Conservation (phyloP, 2,888 invertebrate species). For the Noctua janthe region DNA sequence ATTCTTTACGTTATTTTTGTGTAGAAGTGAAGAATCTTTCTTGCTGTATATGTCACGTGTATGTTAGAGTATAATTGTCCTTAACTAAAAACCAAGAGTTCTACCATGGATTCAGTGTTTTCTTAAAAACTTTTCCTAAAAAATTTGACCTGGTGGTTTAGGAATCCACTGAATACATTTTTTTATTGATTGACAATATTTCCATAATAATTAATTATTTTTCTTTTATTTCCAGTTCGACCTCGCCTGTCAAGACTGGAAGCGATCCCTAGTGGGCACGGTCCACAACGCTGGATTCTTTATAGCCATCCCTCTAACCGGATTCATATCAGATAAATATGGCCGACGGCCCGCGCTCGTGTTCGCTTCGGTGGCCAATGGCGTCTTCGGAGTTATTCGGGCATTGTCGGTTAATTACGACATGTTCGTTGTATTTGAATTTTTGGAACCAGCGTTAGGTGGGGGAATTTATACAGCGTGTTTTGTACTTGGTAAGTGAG, state of each 20-base stretch:
- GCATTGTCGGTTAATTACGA: conserved; percentile 90
- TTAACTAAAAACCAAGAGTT: neutral
- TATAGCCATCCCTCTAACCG: conserved; percentile 93
- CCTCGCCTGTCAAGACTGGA: conserved; percentile 93
- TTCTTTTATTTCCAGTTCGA: conserved; percentile 89
- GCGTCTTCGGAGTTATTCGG: conserved; percentile 90
- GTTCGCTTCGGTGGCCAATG: conserved; percentile 89
- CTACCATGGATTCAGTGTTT: too few relatives aligned
- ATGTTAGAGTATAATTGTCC: neutral
- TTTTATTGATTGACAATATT: neutral
- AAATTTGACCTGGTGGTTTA: too few relatives aligned
- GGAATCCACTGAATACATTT: too few relatives aligned
- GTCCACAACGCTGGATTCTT: conserved; percentile 94
- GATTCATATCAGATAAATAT: conserved; percentile 93
- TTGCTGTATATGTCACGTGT: neutral
- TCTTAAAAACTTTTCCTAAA: too few relatives aligned
- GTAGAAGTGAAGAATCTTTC: neutral
- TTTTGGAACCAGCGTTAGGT: conserved; percentile 90
- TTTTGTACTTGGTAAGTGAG: conserved; percentile 90
- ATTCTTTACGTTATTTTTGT: neutral
- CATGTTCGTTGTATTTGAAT: conserved; percentile 91
- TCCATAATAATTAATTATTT: neutral
- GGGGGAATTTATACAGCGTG: conserved; percentile 91
- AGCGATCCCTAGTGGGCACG: conserved; percentile 93
- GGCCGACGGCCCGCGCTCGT: conserved; percentile 92